Evolutionary conservation across 1,140 invertebrate genomes (phyloP).

Genomic region (Rhizoglyphus robini): DNA sequence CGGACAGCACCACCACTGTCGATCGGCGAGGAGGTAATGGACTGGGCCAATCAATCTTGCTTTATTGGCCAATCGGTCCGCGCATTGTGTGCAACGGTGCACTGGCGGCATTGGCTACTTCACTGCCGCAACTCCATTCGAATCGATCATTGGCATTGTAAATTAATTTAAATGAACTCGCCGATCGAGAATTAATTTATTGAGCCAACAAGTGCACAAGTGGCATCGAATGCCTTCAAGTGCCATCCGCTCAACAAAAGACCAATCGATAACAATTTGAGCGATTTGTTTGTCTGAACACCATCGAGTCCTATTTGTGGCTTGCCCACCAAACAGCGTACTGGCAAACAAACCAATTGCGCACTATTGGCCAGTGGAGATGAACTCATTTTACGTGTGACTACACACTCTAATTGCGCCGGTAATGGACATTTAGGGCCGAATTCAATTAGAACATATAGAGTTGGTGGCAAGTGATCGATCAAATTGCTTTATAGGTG

Average conservation of each 20-base stretch:
- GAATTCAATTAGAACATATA: constrained; percentile 10
- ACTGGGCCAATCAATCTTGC: constrained; percentile 3
- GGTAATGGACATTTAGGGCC: background rate
- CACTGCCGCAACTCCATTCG: background rate
- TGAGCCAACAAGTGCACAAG: background rate
- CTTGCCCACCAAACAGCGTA: too few species aligned
- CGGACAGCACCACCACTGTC: background rate
- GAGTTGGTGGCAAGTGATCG: constrained; percentile 3
- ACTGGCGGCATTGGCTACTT: too few species aligned
- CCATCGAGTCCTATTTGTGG: too few species aligned
- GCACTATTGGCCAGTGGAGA: background rate
- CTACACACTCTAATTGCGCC: background rate
- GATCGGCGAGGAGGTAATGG: background rate
- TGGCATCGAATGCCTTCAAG: background rate
- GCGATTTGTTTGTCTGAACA: background rate
- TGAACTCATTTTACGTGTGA: background rate
- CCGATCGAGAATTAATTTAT: constrained; percentile 9
- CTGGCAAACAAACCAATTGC: too few species aligned
- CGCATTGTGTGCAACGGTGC: background rate
- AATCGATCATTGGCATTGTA: constrained; percentile 8
- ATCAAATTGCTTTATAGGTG: constrained; percentile 8
- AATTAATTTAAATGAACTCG: constrained; percentile 6
- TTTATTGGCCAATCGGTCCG: background rate
- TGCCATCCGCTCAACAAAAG: background rate
- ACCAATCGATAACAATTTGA: constrained; percentile 6